Conservation (phyloP, 2,113 vertebrate species). For the Caranx melampygus region DNA sequence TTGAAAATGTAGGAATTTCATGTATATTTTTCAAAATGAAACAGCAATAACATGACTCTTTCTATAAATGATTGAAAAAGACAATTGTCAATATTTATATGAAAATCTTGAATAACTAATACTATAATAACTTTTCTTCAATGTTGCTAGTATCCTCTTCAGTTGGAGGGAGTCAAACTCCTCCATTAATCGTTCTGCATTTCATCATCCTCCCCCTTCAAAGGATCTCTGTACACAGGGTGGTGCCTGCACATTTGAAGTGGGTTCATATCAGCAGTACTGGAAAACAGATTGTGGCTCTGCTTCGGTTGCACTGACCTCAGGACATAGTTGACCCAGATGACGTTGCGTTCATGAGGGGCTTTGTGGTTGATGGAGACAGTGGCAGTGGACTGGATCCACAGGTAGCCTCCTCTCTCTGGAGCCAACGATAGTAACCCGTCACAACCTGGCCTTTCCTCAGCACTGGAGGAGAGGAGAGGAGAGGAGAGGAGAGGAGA, state of each 20-base stretch:
- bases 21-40: no score
- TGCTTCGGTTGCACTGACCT: slow-evolving; percentile 81
- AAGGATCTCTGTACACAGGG: slow-evolving; percentile 48
- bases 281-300: neutral
- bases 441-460: slow-evolving; percentile 94
- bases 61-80: no score
- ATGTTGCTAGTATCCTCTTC: slow-evolving; percentile 40
- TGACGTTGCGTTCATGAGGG: slow-evolving; percentile 91
- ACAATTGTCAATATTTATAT: neutral
- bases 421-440: slow-evolving; percentile 91
- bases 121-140: slow-evolving; percentile 15
- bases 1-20: neutral
- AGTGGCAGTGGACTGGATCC: slow-evolving; percentile 92
- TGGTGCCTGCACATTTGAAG: slow-evolving; percentile 40
- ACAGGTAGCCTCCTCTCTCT: slow-evolving; percentile 90
- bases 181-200: slow-evolving; percentile 50
- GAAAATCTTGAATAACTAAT: slow-evolving; percentile 1
- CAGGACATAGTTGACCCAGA: slow-evolving; percentile 93
- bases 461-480: slow-evolving; percentile 80
- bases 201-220: slow-evolving; percentile 69
- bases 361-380: slow-evolving; percentile 92
- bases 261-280: slow-evolving; percentile 10
- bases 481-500: neutral
- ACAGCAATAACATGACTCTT: no score
- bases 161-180: slow-evolving; percentile 35